Evolutionary conservation across 2,888 invertebrate species (phyloP).

Genomic region (Drosophila robusta): DNA sequence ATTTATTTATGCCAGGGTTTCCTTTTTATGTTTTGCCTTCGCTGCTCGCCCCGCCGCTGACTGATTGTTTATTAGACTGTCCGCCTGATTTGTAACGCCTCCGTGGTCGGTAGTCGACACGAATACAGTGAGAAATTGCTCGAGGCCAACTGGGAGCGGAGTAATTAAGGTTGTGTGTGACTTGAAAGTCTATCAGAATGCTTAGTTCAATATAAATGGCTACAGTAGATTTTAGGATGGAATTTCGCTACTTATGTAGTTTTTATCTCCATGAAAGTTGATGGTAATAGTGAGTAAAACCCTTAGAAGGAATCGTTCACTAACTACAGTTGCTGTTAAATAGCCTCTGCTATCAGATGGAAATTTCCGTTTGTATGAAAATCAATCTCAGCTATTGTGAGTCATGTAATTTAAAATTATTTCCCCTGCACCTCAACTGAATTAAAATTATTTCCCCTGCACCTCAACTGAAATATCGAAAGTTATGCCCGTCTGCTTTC

Average conservation of each 20-base stretch:
- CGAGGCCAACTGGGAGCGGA: not conserved
- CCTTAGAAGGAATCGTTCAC: too few species aligned
- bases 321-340: too few species aligned
- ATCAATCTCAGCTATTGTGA: too few species aligned
- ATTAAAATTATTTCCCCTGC: not conserved
- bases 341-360: too few species aligned
- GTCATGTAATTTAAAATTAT: too few species aligned
- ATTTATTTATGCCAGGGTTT: constrained; percentile 52
- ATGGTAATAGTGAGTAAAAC: too few species aligned
- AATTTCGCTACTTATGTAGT: too few species aligned
- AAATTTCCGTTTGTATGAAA: too few species aligned
- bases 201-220: not conserved
- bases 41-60: constrained; percentile 33
- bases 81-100: constrained; percentile 53
- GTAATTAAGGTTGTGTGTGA: constrained; percentile 16
- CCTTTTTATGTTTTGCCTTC: constrained; percentile 16
- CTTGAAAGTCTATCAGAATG: not conserved
- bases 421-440: not conserved
- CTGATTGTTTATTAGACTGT: constrained; percentile 70
- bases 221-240: too few species aligned
- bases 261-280: too few species aligned
- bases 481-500: constrained; percentile 19
- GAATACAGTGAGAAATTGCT: constrained; percentile 18
- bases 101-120: constrained; percentile 3
- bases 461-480: constrained; percentile 6